phyloP scores from a whole-genome alignment of 2,113 vertebrate genomes.

The Seriola quinqueradiata region DNA sequence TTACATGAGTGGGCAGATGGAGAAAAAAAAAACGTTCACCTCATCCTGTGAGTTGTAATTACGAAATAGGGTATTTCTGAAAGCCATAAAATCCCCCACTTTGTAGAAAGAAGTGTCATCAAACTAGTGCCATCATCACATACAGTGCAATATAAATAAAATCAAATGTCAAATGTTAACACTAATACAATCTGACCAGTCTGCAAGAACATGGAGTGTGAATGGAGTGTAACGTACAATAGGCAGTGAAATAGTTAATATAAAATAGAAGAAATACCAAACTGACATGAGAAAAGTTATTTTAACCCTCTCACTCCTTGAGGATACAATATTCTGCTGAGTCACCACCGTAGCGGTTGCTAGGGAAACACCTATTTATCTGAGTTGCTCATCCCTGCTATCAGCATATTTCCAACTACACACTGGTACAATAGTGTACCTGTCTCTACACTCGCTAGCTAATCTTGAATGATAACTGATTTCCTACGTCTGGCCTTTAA shows the following conservation, averaged over 20 bases:
- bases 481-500: not conserved
- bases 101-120: not conserved
- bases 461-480: not conserved
- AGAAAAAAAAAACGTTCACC: not conserved
- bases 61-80: not conserved
- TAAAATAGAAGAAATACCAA: too few species aligned
- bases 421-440: not conserved
- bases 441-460: not conserved
- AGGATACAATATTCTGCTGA: not conserved
- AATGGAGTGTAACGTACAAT: too few species aligned
- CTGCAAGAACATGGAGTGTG: too few species aligned
- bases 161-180: too few species aligned
- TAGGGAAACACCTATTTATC: constrained; percentile 13
- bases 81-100: not conserved
- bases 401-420: not conserved
- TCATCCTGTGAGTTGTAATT: not conserved
- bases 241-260: too few species aligned
- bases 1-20: too few species aligned
- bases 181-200: too few species aligned
- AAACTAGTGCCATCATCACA: too few species aligned
- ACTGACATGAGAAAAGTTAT: not conserved
- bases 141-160: too few species aligned
- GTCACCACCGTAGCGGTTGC: not conserved
- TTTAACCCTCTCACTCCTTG: not conserved
- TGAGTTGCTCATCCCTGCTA: not conserved